Conservation (phyloP, 2,797 vertebrate species). For the Helostoma temminkii region DNA sequence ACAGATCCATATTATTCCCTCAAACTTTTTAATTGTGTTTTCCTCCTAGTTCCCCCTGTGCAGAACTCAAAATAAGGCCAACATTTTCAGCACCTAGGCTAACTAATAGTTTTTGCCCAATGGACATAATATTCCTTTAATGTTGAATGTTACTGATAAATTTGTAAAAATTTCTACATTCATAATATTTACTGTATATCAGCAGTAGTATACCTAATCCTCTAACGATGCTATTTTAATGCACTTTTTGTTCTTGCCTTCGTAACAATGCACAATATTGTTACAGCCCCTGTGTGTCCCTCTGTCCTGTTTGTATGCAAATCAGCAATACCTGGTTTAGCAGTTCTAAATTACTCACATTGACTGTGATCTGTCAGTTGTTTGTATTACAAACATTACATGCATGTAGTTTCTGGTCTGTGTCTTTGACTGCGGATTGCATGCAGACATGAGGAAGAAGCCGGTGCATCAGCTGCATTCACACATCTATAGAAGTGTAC, state of each 20-base stretch:
- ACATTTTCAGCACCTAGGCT: conserved; percentile 18
- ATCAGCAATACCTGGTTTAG: too few species aligned
- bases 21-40: conserved; percentile 64
- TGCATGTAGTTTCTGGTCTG: too few species aligned
- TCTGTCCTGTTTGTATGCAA: too few species aligned
- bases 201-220: conserved; percentile 4
- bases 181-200: conserved; percentile 5
- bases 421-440: too few species aligned
- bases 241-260: conserved; percentile 12
- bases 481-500: too few species aligned
- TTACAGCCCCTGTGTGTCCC: too few species aligned
- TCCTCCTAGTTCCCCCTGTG: conserved; percentile 20
- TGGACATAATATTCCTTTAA: background rate
- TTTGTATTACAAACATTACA: too few species aligned
- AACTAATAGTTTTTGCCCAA: background rate
- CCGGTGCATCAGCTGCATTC: too few species aligned
- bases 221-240: conserved; percentile 5
- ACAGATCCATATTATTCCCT: conserved; percentile 58
- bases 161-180: background rate
- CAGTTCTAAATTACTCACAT: too few species aligned
- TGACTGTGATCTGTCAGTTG: too few species aligned
- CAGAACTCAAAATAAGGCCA: conserved; percentile 21
- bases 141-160: background rate
- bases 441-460: too few species aligned
- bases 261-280: too few species aligned